Evolutionary conservation across 2,113 vertebrate genomes (phyloP).

Genomic region (Bubo scandiacus): DNA sequence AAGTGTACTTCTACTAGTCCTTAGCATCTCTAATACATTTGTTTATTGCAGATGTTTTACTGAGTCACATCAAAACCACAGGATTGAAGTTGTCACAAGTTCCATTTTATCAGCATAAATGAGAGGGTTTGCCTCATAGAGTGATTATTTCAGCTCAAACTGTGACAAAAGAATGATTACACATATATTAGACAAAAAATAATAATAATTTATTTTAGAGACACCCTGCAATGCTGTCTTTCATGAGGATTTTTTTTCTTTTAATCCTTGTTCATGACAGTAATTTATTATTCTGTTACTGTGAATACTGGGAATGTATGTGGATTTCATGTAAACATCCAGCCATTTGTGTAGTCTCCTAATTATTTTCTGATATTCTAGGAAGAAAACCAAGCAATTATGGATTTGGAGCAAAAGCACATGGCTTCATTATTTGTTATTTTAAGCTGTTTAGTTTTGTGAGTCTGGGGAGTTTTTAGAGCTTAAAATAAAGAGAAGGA

Average conservation of each 20-base stretch:
- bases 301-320: background rate
- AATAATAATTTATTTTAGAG: background rate
- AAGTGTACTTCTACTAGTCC: background rate
- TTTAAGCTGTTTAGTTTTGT: constrained; percentile 29
- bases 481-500: constrained; percentile 39
- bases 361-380: constrained; percentile 43
- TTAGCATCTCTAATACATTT: background rate
- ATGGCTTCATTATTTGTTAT: background rate
- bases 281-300: constrained; percentile 17
- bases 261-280: background rate
- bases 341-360: background rate
- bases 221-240: background rate
- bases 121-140: background rate
- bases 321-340: constrained; percentile 1
- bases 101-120: constrained; percentile 55
- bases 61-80: constrained; percentile 24
- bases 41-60: constrained; percentile 24
- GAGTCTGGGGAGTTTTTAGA: background rate
- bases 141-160: constrained; percentile 61
- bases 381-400: constrained; percentile 21
- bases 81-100: background rate
- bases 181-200: constrained; percentile 46
- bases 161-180: constrained; percentile 49
- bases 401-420: background rate
- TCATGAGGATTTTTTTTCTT: background rate